These are phyloP conservation scores for Reticulitermes speratus DNA, from an alignment of 1,140 invertebrate genomes.

Conservation along the genomic window DNA sequence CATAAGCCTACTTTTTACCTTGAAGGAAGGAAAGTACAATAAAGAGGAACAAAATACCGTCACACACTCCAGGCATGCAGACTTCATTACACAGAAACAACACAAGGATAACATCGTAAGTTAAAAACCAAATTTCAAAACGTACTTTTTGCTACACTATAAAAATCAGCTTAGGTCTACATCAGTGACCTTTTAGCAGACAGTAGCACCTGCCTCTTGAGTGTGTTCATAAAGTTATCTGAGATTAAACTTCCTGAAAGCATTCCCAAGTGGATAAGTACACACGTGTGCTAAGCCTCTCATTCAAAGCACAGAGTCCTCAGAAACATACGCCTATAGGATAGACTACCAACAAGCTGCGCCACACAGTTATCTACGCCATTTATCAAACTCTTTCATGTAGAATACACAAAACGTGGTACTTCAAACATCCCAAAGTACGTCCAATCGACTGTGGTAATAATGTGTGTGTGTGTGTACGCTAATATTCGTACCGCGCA, in stretches of 20 bases:
- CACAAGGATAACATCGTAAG: not conserved
- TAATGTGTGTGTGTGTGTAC: too few species aligned
- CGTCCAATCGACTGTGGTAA: too few species aligned
- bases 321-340: too few species aligned
- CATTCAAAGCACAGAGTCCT: too few species aligned
- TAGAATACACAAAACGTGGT: too few species aligned
- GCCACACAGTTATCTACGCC: too few species aligned
- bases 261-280: not conserved
- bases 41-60: not conserved
- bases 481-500: too few species aligned
- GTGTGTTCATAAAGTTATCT: not conserved
- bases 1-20: too few species aligned
- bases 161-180: not conserved
- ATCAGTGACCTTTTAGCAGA: not conserved
- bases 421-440: too few species aligned
- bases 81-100: not conserved
- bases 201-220: not conserved
- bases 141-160: not conserved
- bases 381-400: too few species aligned
- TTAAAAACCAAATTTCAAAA: not conserved
- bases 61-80: not conserved
- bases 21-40: not conserved
- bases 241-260: conserved; percentile 5
- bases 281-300: not conserved
- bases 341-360: too few species aligned